A percentile compares a stretch with the other conserved stretches of the same genome.
These are phyloP conservation scores for Gerosis bhagava DNA, from an alignment of 2,888 invertebrate genomes.

Conservation along the genomic window DNA sequence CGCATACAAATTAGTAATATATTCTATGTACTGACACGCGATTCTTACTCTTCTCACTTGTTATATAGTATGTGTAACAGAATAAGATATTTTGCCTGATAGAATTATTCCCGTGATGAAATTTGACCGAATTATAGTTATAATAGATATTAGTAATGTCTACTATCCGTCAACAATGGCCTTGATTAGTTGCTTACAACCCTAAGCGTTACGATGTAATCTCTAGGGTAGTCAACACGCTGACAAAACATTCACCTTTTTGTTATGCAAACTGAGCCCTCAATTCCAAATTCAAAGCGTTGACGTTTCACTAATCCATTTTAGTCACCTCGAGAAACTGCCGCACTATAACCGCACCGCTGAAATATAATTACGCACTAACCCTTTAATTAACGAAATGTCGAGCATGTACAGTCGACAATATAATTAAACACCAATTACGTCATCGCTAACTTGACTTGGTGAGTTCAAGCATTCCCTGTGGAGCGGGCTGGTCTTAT, in stretches of 20 bases:
- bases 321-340: not conserved
- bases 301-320: slow-evolving; percentile 1
- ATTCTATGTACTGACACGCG: no score
- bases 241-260: not conserved
- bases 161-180: no score
- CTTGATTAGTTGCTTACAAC: no score
- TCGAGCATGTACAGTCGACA: slow-evolving; percentile 18
- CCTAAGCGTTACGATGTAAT: not conserved
- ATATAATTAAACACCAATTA: slow-evolving; percentile 40
- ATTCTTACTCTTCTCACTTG: no score
- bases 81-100: no score
- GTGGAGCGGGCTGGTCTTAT: slow-evolving; percentile 39
- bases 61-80: no score
- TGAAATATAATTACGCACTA: slow-evolving; percentile 12
- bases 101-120: no score
- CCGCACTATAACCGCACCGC: not conserved
- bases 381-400: slow-evolving; percentile 20
- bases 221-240: not conserved
- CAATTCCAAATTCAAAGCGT: not conserved
- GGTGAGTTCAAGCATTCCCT: slow-evolving; percentile 13
- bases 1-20: no score
- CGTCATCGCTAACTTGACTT: slow-evolving; percentile 36
- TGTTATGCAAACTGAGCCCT: not conserved
- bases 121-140: no score
- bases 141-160: no score